These are phyloP conservation scores for Adineta ricciae DNA, from an alignment of 2,888 invertebrate genomes.

Conservation along the genomic window DNA sequence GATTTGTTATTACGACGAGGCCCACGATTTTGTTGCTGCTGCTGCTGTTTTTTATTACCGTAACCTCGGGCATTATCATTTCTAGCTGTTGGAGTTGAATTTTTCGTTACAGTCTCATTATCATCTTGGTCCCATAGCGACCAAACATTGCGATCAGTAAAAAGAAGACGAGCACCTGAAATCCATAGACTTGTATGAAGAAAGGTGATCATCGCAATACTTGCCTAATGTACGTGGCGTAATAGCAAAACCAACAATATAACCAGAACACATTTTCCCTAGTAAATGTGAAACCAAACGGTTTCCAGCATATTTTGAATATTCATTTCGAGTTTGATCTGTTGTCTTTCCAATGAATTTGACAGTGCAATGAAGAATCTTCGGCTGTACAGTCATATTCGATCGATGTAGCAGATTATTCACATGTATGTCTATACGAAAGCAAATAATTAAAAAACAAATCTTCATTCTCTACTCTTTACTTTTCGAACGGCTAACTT, in stretches of 20 bases:
- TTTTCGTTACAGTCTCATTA: neutral
- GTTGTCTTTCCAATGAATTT: neutral
- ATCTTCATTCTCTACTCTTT: neutral
- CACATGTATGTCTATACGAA: neutral
- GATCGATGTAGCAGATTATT: neutral
- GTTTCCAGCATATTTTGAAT: neutral
- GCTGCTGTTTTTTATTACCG: neutral
- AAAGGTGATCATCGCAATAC: no score
- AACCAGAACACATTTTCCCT: neutral
- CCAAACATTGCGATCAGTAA: neutral
- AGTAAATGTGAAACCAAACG: neutral
- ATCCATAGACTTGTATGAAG: no score
- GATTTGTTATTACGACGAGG: neutral
- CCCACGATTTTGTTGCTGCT: no score
- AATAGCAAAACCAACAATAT: neutral
- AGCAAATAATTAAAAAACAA: no score
- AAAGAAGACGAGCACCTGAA: conserved; percentile 3
- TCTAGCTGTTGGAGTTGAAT: neutral
- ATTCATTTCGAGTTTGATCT: neutral
- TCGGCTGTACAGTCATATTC: neutral
- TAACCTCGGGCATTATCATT: neutral
- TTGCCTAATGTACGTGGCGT: conserved; percentile 8
- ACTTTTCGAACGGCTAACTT: neutral
- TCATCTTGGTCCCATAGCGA: neutral
- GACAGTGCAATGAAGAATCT: conserved; percentile 9